These are phyloP conservation scores for Heliocidaris erythrogramma DNA, from an alignment of 35 echinoderm and acorn worm species.

Conservation along the genomic window DNA sequence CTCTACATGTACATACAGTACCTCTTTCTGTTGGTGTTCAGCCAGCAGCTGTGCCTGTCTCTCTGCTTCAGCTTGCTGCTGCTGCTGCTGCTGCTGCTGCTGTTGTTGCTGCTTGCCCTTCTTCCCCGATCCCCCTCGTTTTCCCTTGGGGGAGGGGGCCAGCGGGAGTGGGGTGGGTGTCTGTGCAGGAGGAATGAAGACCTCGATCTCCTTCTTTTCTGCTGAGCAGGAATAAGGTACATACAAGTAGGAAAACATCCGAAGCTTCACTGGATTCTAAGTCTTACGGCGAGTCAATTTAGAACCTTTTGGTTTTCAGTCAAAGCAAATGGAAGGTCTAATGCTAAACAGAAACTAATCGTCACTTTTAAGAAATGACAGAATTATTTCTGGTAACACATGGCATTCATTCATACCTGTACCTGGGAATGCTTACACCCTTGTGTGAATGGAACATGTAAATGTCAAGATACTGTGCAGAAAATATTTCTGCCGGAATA, in stretches of 20 bases:
- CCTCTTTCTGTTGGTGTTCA: conserved; percentile 88
- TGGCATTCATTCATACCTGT: too few relatives aligned
- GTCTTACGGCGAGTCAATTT: too few relatives aligned
- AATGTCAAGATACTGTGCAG: too few relatives aligned
- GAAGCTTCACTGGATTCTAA: too few relatives aligned
- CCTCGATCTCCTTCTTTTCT: conserved; percentile 69
- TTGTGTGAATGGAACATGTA: too few relatives aligned
- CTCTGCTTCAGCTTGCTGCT: conserved; percentile 74
- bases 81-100: conserved; percentile 67
- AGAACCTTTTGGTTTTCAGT: too few relatives aligned
- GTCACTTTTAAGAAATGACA: too few relatives aligned
- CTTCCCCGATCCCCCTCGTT: conserved; percentile 69
- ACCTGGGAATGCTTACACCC: too few relatives aligned
- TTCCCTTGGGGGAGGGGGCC: conserved; percentile 68
- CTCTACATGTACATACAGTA: conserved; percentile 31
- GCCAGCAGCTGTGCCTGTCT: conserved; percentile 75
- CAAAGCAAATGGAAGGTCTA: too few relatives aligned
- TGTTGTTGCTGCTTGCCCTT: conserved; percentile 77
- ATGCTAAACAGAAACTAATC: too few relatives aligned
- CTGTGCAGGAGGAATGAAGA: conserved; percentile 63
- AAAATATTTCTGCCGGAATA: too few relatives aligned
- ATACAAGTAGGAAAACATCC: background rate
- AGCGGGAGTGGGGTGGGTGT: conserved; percentile 83
- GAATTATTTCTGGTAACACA: too few relatives aligned
- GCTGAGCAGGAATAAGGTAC: conserved; percentile 47